These are phyloP conservation scores for Macrosoma leucophasiata DNA, from an alignment of 2,888 invertebrate genomes.

Conservation along the genomic window DNA sequence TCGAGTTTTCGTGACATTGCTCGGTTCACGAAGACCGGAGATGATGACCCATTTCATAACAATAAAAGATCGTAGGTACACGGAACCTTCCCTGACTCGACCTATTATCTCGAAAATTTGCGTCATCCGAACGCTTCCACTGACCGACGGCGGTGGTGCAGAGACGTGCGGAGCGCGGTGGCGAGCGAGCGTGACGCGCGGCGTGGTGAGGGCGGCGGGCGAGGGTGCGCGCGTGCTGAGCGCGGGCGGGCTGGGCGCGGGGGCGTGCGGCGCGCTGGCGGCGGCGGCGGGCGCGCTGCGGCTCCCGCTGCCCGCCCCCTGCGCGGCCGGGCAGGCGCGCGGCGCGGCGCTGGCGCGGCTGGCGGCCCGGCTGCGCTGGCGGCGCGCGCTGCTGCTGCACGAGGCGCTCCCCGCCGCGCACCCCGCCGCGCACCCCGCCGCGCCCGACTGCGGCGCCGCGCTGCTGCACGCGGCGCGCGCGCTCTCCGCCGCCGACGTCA, in stretches of 20 bases:
- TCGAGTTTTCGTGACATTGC: too few relatives aligned
- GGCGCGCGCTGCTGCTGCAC: conserved; percentile 35
- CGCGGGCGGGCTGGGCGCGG: conserved; percentile 31
- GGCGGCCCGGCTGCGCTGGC: conserved; percentile 40
- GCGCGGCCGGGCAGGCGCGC: conserved; percentile 31
- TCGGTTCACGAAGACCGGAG: too few relatives aligned
- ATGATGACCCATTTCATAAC: too few relatives aligned
- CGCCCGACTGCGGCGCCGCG: conserved; percentile 28
- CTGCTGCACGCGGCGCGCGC: conserved; percentile 24
- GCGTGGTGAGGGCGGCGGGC: conserved; percentile 36
- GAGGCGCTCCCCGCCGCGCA: conserved; percentile 29
- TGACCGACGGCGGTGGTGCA: conserved; percentile 26
- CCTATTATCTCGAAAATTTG: too few relatives aligned
- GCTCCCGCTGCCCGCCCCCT: conserved; percentile 29
- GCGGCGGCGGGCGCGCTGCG: conserved; percentile 32
- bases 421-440: too few relatives aligned
- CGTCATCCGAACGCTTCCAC: background rate
- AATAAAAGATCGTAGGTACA: too few relatives aligned
- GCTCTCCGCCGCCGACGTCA: conserved; percentile 34
- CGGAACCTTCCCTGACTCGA: too few relatives aligned
- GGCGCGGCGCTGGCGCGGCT: conserved; percentile 35
- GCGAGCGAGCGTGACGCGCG: conserved; percentile 34
- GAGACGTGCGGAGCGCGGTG: conserved; percentile 50
- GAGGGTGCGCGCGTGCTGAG: conserved; percentile 30
- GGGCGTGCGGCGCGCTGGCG: conserved; percentile 33